Evolutionary conservation across 2,113 vertebrate genomes (phyloP), one percentile per base, ranked within the genome.

Genomic region (Lepisosteus oculatus): DNA sequence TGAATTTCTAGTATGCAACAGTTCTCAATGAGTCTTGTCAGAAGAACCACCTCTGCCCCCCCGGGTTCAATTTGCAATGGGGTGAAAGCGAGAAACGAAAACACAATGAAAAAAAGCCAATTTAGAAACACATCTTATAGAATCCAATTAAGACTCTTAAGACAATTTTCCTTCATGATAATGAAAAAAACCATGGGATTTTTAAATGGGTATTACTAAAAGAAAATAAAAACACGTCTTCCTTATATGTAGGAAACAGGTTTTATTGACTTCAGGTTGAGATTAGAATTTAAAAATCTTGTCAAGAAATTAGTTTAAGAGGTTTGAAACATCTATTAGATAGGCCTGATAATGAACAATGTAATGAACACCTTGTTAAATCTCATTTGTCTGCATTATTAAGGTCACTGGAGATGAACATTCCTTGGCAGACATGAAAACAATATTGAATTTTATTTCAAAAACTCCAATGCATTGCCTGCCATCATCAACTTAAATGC

Each of bases 1-100:
- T 77, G 73, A 88, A 88, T 84, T 91, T 89, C 85, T 81, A 84
- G 76, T 76, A 86, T 85, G 89, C 78, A 79, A 68, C 67, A 69
- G 76, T 77, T 80, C 72, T 74, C 81, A 86, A 88, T 86, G 83
- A 88, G 82, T 55, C 75, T 81, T 83, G 86, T 84, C 84, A 89
- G 70, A 79, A 88, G 79, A 75, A 68, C 74, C 77, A 81, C 82
- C 66, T 85, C 78, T 79, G 81, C 71, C 81, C 87, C 78, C 76
- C 82, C 84, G 87, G 83, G 83, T 89, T 89, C 78, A 85, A 76
- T 90, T 88, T 87, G 72, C 80, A 85, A 85, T 79, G 73, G 77
- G 78, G 78, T 77, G 81, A 76, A 73, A 66, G 72, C 78, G 61
- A 78, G 80, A 80, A 83, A 78, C 74, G 81, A 5, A 76, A 83